These are phyloP conservation scores for Dasypus novemcinctus DNA, from an alignment of 2,113 vertebrate species.

Conservation along the genomic window DNA sequence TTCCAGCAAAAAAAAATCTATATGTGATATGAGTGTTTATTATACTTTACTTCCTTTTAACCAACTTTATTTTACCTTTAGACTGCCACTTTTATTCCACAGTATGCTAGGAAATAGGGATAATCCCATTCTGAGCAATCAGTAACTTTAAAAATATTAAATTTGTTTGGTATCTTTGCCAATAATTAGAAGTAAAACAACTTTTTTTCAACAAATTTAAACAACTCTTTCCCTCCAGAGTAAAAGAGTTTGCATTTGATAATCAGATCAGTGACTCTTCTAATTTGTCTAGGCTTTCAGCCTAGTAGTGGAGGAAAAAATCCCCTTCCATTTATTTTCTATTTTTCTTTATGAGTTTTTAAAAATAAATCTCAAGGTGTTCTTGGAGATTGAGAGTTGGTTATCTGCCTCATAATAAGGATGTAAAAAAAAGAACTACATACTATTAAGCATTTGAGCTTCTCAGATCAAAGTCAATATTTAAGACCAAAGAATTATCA, in stretches of 20 bases:
- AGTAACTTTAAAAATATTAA: slow-evolving; percentile 25
- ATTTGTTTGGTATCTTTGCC: not conserved
- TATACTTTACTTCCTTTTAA: slow-evolving; percentile 40
- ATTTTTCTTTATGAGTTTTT: not conserved
- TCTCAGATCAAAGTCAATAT: slow-evolving; percentile 50
- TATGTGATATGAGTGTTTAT: not conserved
- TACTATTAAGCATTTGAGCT: not conserved
- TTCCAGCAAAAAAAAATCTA: slow-evolving; percentile 39
- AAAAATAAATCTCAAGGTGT: not conserved
- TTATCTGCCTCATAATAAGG: not conserved
- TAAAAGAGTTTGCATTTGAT: slow-evolving; percentile 36
- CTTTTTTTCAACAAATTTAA: not conserved
- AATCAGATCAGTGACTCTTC: slow-evolving; percentile 48
- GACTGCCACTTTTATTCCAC: slow-evolving; percentile 2
- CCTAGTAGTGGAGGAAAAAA: slow-evolving; percentile 9
- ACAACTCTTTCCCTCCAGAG: slow-evolving; percentile 9
- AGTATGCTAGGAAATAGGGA: not conserved
- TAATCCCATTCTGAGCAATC: not conserved
- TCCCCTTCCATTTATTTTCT: slow-evolving; percentile 49
- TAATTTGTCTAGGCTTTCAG: slow-evolving; percentile 46
- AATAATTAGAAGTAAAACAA: slow-evolving; percentile 25
- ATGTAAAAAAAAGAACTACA: not conserved
- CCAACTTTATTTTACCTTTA: slow-evolving; percentile 20
- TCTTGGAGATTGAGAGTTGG: slow-evolving; percentile 28
- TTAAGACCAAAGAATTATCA: slow-evolving; percentile 28